Evolutionary conservation across 2,888 invertebrate species (phyloP), one percentile per base, ranked within the genome.

Genomic region (Andrena flavipes): DNA sequence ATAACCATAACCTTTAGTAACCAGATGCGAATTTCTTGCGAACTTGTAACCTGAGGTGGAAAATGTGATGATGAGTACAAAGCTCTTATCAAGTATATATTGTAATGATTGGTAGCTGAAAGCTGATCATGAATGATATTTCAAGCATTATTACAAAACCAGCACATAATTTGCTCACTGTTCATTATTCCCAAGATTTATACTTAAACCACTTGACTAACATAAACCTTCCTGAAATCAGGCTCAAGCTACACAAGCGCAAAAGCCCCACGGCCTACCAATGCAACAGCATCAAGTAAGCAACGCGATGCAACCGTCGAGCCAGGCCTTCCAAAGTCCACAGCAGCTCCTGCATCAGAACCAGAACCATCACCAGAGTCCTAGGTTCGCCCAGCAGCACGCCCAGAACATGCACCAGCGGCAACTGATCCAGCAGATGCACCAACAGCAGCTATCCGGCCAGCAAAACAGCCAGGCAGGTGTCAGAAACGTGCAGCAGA

Each of bases 401-500:
- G 92, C 92, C 0, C 93, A 93, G 64, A 93, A 92, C 65, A 91
- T 93, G 91, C 93, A 93, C 42, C 93, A 93, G 75, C 87, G 93
- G n/a, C 93, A 93, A 35, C 83, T 92, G 80, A 91, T 93, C 35
- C 93, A 93, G 51, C 93, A 94, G 70, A 92, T 95, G 90, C 95
- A 95, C 80, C 94, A 95, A 94, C 95, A 95, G 42, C 92, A 92
- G 62, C 76, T 90, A 48, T 80, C 77, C 10, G 86, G 81, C 1
- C 92, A 91, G 68, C 91, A 90, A 33, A 88, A 81, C 35, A 84
- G 87, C 2, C 90, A 90, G 63, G 48, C 78, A 1, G 48, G 35
- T 7, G 54, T 71, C 0, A 74, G 88, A 8, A 87, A 75, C 54
- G 69, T 80, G 10, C 90, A 91, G 62, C 92, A 92, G 65, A 78